These are phyloP conservation scores for Azemiops feae DNA, from an alignment of 2,113 vertebrate species.

Conservation along the genomic window DNA sequence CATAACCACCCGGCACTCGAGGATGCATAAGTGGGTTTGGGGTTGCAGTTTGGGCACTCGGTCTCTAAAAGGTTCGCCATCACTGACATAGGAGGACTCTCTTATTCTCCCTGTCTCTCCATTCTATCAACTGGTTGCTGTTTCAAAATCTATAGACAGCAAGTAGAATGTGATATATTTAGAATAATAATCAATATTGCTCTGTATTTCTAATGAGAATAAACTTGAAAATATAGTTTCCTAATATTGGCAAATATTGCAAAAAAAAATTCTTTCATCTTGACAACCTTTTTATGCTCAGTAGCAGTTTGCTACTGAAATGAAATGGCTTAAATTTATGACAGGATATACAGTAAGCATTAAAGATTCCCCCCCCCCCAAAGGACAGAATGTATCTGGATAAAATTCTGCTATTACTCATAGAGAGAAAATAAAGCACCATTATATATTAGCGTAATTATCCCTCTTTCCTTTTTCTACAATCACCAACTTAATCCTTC, in stretches of 20 bases:
- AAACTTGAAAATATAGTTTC: not conserved
- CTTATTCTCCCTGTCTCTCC: not conserved
- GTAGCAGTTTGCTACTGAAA: not conserved
- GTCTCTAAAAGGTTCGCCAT: no score
- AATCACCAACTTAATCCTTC: no score
- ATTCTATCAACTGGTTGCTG: not conserved
- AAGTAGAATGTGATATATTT: not conserved
- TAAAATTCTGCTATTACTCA: no score
- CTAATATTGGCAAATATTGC: not conserved
- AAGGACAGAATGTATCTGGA: no score
- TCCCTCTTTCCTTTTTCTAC: no score
- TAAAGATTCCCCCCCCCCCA: no score
- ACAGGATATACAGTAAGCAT: not conserved
- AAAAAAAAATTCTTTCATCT: not conserved
- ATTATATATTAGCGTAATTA: no score
- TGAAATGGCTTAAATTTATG: not conserved
- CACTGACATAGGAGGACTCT: not conserved
- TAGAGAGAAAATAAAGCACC: no score
- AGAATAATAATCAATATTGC: not conserved
- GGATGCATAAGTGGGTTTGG: no score
- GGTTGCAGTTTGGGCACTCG: no score
- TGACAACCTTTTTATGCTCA: not conserved
- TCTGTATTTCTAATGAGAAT: not conserved
- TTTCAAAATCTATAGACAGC: not conserved
- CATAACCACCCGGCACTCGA: no score